These are phyloP conservation scores for Andrena hattorfiana DNA, from an alignment of 2,888 invertebrate species.

Conservation along the genomic window DNA sequence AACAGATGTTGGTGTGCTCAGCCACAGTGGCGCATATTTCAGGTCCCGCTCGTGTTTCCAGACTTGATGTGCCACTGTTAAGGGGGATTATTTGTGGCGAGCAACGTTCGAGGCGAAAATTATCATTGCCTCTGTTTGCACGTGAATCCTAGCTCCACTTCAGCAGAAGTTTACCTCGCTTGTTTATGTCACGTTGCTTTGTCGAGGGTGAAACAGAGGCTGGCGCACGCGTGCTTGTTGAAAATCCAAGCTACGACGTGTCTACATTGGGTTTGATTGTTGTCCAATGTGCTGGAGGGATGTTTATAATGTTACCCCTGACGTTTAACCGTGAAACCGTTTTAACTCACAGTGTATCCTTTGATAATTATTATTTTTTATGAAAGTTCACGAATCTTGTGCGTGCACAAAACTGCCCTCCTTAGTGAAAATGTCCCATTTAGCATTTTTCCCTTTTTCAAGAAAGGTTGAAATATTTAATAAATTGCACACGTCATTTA, in stretches of 20 bases:
- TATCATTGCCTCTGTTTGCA: slow-evolving; percentile 13
- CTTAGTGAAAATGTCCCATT: no score
- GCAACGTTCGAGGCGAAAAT: slow-evolving; percentile 36
- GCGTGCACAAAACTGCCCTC: no score
- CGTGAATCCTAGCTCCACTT: slow-evolving; percentile 16
- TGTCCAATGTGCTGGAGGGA: neutral
- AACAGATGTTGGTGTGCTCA: neutral
- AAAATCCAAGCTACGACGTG: neutral
- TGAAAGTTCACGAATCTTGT: no score
- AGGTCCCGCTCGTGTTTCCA: neutral
- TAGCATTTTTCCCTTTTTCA: no score
- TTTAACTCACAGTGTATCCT: no score
- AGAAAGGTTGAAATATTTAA: no score
- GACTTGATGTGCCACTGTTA: neutral
- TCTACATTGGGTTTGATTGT: neutral
- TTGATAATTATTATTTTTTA: no score
- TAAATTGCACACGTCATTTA: no score
- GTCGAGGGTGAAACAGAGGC: slow-evolving; percentile 33
- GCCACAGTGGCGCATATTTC: neutral
- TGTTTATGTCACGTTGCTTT: neutral
- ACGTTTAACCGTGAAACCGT: neutral
- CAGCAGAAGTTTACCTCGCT: slow-evolving; percentile 5
- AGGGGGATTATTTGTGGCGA: slow-evolving; percentile 1
- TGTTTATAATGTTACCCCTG: neutral
- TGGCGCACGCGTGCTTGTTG: neutral